These are phyloP conservation scores for Phyllostomus hastatus DNA, from an alignment of 2,113 vertebrate species.

Conservation along the genomic window DNA sequence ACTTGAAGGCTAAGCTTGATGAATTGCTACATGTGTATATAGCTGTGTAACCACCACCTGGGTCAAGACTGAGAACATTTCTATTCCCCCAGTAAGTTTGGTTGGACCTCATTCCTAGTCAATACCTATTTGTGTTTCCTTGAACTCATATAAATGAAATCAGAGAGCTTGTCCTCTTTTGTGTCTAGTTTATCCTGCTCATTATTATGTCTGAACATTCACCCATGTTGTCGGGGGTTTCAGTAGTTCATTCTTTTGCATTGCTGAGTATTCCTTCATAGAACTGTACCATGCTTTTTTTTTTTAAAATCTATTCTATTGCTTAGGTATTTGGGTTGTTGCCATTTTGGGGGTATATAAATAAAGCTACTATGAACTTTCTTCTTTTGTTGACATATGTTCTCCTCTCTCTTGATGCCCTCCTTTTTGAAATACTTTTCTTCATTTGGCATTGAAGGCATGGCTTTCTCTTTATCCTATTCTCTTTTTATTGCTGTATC, in stretches of 20 bases:
- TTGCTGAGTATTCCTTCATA: not conserved
- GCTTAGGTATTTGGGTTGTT: not conserved
- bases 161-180: not conserved
- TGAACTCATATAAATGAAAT: not conserved
- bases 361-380: not conserved
- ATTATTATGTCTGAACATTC: not conserved
- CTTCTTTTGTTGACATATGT: not conserved
- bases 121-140: not conserved
- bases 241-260: not conserved
- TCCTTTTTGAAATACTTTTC: not conserved
- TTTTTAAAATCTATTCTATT: not conserved
- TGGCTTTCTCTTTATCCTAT: not conserved
- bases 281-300: not conserved
- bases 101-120: not conserved
- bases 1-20: not conserved
- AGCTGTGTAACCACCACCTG: not conserved
- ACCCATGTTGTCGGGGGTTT: not conserved
- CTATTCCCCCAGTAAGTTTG: not conserved
- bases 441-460: not conserved
- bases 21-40: not conserved
- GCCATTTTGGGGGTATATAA: not conserved
- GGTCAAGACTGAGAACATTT: not conserved
- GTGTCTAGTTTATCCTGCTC: not conserved
- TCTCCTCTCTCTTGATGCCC: not conserved
- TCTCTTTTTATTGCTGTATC: not conserved